Percentiles rank a stretch among this genome's conserved stretches.
Conservation (phyloP, 2,888 invertebrate genomes). For the Erannis defoliaria region DNA sequence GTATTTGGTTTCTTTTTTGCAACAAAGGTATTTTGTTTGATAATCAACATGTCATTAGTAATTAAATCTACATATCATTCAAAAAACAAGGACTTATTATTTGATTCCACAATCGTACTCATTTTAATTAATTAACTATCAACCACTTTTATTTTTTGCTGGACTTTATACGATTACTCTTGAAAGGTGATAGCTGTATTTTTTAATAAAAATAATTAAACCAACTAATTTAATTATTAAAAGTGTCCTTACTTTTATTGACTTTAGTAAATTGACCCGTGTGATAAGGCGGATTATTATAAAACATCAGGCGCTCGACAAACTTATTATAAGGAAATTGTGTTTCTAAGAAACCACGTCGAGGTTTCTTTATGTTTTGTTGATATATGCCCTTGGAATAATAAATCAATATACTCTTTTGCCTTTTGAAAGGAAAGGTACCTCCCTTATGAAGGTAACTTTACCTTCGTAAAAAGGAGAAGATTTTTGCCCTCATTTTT, state of each 20-base stretch:
- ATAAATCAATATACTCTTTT: slow-evolving; percentile 38
- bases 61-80: too few species aligned
- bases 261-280: slow-evolving; percentile 32
- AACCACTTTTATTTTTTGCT: too few species aligned
- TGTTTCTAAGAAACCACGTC: slow-evolving; percentile 36
- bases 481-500: slow-evolving; percentile 3
- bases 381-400: slow-evolving; percentile 39
- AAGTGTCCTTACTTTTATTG: slow-evolving; percentile 35
- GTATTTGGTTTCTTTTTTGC: too few species aligned
- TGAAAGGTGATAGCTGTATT: too few species aligned
- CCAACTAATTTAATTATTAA: slow-evolving; percentile 36
- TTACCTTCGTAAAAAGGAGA: slow-evolving; percentile 7
- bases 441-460: too few species aligned
- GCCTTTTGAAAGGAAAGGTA: slow-evolving; percentile 16
- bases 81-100: not conserved
- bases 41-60: too few species aligned
- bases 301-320: slow-evolving; percentile 34
- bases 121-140: too few species aligned
- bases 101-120: not conserved
- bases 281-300: slow-evolving; percentile 37
- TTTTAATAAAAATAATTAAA: slow-evolving; percentile 14
- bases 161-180: too few species aligned
- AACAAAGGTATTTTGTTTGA: too few species aligned
- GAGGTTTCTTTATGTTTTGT: slow-evolving; percentile 36
- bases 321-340: slow-evolving; percentile 34